Conservation (phyloP, 2,888 invertebrate genomes). For the Tipula lateralis region DNA sequence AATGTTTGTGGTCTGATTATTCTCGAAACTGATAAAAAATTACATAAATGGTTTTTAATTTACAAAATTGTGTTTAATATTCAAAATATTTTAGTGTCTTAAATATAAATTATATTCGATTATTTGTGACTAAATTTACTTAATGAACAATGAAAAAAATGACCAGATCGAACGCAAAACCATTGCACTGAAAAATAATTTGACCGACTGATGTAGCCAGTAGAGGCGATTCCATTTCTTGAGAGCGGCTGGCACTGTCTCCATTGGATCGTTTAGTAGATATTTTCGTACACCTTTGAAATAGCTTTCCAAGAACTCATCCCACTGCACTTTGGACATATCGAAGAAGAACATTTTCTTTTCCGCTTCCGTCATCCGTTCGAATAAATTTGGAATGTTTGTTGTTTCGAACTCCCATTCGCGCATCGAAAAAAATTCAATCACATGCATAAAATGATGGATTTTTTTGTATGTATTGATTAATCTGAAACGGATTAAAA, state of each 20-base stretch:
- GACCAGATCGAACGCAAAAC: conserved; percentile 38
- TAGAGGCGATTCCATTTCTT: conserved; percentile 55
- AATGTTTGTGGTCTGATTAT: background rate
- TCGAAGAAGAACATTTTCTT: conserved; percentile 65
- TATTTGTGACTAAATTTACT: background rate
- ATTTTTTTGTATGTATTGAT: conserved; percentile 69
- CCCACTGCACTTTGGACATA: conserved; percentile 69
- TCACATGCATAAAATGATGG: conserved; percentile 64
- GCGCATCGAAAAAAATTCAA: conserved; percentile 73
- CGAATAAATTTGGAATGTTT: conserved; percentile 58
- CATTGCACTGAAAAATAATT: conserved; percentile 42
- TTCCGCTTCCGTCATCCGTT: conserved; percentile 55
- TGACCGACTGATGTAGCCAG: conserved; percentile 50
- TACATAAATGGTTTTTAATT: background rate
- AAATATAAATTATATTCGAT: background rate
- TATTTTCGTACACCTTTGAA: conserved; percentile 69
- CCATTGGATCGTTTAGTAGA: conserved; percentile 72
- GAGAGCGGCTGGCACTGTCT: conserved; percentile 65
- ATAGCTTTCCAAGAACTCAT: conserved; percentile 60
- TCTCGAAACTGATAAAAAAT: background rate
- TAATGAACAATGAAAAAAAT: conserved; percentile 36
- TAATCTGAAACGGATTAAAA: conserved; percentile 53
- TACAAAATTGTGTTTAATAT: background rate
- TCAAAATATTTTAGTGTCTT: background rate
- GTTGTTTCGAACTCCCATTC: conserved; percentile 69